Evolutionary conservation across 2,797 vertebrate genomes (phyloP).

Genomic region (Hippoglossus hippoglossus): DNA sequence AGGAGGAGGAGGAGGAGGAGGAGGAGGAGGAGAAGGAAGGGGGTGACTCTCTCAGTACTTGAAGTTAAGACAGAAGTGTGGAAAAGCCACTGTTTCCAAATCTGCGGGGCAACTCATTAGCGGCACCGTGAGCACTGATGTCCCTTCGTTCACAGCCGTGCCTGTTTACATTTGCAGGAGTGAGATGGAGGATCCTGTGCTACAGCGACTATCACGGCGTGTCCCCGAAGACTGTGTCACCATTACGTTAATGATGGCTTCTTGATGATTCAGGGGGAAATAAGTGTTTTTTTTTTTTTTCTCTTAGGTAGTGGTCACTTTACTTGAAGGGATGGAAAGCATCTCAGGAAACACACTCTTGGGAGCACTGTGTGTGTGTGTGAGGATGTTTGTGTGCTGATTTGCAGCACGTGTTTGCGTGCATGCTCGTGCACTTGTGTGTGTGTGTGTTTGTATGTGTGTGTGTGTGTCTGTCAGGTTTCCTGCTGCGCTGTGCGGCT

Average conservation of each 20-base stretch:
- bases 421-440: slow-evolving; percentile 12
- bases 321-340: slow-evolving; percentile 53
- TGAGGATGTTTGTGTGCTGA: slow-evolving; percentile 46
- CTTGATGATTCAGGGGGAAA: slow-evolving; percentile 77
- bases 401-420: slow-evolving; percentile 61
- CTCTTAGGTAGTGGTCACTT: slow-evolving; percentile 73
- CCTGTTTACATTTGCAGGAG: slow-evolving; percentile 66
- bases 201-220: slow-evolving; percentile 46
- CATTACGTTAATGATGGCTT: slow-evolving; percentile 79
- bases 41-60: slow-evolving; percentile 43
- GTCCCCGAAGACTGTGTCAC: slow-evolving; percentile 66
- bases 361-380: slow-evolving; percentile 36
- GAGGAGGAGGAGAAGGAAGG: neutral
- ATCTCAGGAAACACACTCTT: slow-evolving; percentile 61
- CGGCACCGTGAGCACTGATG: slow-evolving; percentile 51
- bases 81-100: slow-evolving; percentile 67
- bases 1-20: slow-evolving; percentile 20
- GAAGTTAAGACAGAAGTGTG: slow-evolving; percentile 77
- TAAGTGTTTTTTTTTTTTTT: slow-evolving; percentile 58
- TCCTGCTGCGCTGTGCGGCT: slow-evolving; percentile 86
- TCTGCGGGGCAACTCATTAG: slow-evolving; percentile 77
- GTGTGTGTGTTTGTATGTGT: neutral
- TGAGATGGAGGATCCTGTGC: slow-evolving; percentile 58
- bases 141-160: slow-evolving; percentile 31
- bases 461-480: slow-evolving; percentile 70